phyloP scores from a whole-genome alignment of 1,140 invertebrate genomes.

The Euschistus heros region DNA sequence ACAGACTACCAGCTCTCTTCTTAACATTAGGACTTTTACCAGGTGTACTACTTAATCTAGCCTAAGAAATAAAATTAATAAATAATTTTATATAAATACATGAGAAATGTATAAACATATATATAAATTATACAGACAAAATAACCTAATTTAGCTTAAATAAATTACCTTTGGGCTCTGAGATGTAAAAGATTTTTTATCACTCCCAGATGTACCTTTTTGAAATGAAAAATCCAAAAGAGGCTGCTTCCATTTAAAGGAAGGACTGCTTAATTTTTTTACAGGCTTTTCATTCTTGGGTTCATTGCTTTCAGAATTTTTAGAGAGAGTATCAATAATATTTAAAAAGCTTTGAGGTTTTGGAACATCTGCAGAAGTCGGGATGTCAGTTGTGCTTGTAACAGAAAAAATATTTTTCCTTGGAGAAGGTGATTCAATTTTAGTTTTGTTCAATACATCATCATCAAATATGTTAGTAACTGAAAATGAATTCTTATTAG shows the following conservation, averaged over 20 bases:
- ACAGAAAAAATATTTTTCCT: slow-evolving; percentile 11
- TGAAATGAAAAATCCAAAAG: slow-evolving; percentile 3
- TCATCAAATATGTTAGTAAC: too few relatives aligned
- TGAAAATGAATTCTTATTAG: too few relatives aligned
- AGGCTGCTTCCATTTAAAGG: slow-evolving; percentile 18
- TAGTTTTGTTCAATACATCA: too few relatives aligned
- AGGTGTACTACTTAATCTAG: too few relatives aligned
- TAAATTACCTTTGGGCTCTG: too few relatives aligned
- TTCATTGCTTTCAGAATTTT: not conserved
- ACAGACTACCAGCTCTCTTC: slow-evolving; percentile 4
- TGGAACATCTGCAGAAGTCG: not conserved
- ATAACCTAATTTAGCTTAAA: too few relatives aligned
- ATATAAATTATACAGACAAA: too few relatives aligned
- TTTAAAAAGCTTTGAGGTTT: not conserved
- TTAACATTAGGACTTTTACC: too few relatives aligned
- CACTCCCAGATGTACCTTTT: not conserved
- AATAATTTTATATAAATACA: too few relatives aligned
- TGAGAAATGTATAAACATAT: too few relatives aligned
- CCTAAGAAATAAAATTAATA: too few relatives aligned
- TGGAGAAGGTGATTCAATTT: not conserved
- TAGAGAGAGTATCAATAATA: not conserved
- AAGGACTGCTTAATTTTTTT: not conserved
- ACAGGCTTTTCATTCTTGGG: not conserved
- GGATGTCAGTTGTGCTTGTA: not conserved
- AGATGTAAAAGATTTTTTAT: too few relatives aligned